Evolutionary conservation across 2,888 invertebrate species (phyloP).

Genomic region (Busseola fusca): DNA sequence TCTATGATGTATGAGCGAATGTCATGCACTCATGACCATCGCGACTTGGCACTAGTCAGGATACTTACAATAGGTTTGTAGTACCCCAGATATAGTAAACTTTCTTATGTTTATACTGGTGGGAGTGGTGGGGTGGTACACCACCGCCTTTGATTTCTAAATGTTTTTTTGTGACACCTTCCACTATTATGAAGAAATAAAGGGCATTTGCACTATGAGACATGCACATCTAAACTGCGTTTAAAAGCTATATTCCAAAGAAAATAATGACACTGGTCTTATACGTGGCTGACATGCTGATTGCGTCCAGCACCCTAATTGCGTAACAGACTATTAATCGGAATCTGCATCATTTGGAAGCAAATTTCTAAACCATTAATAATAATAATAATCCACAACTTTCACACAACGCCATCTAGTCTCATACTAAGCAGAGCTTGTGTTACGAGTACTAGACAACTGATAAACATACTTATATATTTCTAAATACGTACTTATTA

Average conservation of each 20-base stretch:
- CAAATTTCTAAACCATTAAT: too few species aligned
- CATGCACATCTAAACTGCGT: background rate
- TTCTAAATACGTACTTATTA: too few species aligned
- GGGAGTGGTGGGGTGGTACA: too few species aligned
- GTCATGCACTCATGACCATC: background rate
- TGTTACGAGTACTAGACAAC: too few species aligned
- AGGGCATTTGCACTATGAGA: slow-evolving; percentile 26
- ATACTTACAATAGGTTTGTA: background rate
- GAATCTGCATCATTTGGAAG: too few species aligned
- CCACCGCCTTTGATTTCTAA: slow-evolving; percentile 13
- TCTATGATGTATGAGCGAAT: background rate
- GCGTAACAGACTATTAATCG: too few species aligned
- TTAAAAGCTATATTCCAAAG: too few species aligned
- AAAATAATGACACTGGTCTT: background rate
- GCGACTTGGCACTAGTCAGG: background rate
- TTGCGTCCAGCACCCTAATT: too few species aligned
- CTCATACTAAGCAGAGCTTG: too few species aligned
- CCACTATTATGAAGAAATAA: slow-evolving; percentile 19
- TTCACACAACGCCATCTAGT: too few species aligned
- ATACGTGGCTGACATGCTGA: background rate
- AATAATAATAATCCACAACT: too few species aligned
- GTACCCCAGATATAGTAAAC: background rate
- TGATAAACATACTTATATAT: too few species aligned
- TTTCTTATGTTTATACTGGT: background rate
- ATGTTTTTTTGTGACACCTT: slow-evolving; percentile 40